Evolutionary conservation across 2,113 vertebrate genomes (phyloP), one percentile per base, ranked within the genome.

Genomic region (Centrocercus urophasianus): DNA sequence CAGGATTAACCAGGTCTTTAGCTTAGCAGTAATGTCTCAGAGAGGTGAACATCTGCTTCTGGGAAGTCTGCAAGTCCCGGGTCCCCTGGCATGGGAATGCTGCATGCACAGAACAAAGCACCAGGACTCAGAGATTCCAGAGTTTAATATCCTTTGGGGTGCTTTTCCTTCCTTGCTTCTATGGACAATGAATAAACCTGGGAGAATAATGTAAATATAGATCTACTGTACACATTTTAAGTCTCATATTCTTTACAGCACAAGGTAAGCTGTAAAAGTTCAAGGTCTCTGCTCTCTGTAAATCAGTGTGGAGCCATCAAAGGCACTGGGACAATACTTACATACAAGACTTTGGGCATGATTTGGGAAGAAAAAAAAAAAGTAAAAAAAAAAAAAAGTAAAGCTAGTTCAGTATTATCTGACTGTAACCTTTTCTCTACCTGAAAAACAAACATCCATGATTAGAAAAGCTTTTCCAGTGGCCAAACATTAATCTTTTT

Each of bases 71-170:
- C 5, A 9, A 80, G 43, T 48, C 40, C 1, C 1, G 16, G 18
- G 10, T 88, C 21, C 67, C 52, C 83, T 36, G 6, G 27, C 19
- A 0, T 86, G 69, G 61, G 52, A 94, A 75, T 0, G 0, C 30
- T 90, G 42, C 2, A 1, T 52, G 27, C 36, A 15, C 42, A 79
- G 74, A 82, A 48, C 48, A 75, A 75, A 93, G 73, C 63, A 78
- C 34, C 69, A 75, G 82, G 86, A 28, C 73, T 63, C 65, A n/a
- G 65, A 88, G 50, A 88, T 92, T 91, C 72, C 72, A 74, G 45
- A 85, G 13, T 93, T 95, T 91, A 91, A 40, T 95, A 93, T 75
- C 47, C 57, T 78, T 95, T 72, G 57, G 65, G 84, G 91, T 95
- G 45, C 61, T 86, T 95, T 93, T 84, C 36, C 71, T 95, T 95